Conservation (phyloP, 2,113 vertebrate species). For the Jaculus jaculus region DNA sequence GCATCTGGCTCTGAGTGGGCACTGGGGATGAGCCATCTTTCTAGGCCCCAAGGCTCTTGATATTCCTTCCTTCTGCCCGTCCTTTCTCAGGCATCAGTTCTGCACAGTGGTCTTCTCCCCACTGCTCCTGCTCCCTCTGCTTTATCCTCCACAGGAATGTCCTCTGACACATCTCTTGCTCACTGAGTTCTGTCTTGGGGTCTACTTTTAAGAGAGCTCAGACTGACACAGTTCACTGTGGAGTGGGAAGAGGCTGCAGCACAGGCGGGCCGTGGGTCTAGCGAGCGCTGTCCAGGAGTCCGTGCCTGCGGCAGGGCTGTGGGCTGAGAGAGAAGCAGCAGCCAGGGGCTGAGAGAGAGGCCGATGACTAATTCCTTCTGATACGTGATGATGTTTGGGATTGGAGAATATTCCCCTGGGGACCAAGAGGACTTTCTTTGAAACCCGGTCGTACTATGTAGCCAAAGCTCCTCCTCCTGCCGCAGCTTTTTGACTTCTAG, state of each 20-base stretch:
- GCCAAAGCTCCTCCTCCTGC: background rate
- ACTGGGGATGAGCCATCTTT: no score
- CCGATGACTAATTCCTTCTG: slow-evolving; percentile 19
- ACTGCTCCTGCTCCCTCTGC: background rate
- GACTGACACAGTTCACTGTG: background rate
- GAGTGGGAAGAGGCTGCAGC: background rate
- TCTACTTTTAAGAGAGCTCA: background rate
- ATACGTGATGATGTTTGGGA: background rate
- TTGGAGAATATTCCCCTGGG: background rate
- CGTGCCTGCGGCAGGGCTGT: no score
- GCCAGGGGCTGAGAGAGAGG: background rate
- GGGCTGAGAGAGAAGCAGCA: no score
- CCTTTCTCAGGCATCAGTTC: background rate
- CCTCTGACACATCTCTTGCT: background rate
- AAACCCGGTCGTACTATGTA: background rate
- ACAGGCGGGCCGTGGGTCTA: background rate
- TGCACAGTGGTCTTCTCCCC: background rate
- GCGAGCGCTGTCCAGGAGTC: no score
- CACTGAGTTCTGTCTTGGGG: background rate
- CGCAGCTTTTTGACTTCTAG: no score
- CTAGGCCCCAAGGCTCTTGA: no score
- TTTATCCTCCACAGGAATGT: background rate
- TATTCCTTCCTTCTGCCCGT: background rate
- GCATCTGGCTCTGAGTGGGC: no score
- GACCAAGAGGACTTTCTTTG: background rate